Base-by-base conservation (phyloP, 2,113 vertebrate species). In the Argyrosomus japonicus region DNA sequence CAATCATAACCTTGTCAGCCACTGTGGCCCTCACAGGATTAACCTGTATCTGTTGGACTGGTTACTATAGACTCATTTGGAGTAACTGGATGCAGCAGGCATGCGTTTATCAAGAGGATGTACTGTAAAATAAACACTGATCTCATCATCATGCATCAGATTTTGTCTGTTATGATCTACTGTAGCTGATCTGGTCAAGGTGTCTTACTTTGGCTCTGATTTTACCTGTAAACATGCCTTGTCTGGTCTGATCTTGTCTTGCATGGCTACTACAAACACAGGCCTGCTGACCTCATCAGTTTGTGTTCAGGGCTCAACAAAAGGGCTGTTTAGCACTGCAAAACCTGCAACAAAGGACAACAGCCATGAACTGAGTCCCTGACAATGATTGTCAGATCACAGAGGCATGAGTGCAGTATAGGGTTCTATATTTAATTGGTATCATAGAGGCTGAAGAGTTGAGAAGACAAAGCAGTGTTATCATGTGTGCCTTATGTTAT, bases 241-340 rank as follows among this genome's bases (percentile, higher is more conserved):
- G 54, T 50, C 56, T 78, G 68, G 32, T 82, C 56, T 45, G 50
- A 50, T 86, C 69, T 77, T 29, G 67, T 82, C 77, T 75, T 79
- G 60, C 62, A 8, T 77, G 61, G 77, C 48, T 53, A 86, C 68
- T 77, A 63, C 61, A 91, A 90, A 88, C 83, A 88, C 2, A 3
- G 65, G 23, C 40, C 62, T 68, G 88, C 93, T 88, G 84, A 91
- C 84, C 82, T 88, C 86, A 90, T 88, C 82, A 69, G 70, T 91
- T 87, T 85, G 70, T 74, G 23, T 68, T 79, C 51, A 54, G 57
- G 13, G 54, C 54, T 75, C 50, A 77, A 93, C 91, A 92, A 93
- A 93, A 82, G 79, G 86, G 65, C 54, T 75, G 75, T 91, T 77
- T 75, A 85, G 71, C 64, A 1, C 60, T 61, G 86, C 81, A 82